Evolutionary conservation across 2,797 vertebrate species (phyloP).

Genomic region (Poecile montanus): DNA sequence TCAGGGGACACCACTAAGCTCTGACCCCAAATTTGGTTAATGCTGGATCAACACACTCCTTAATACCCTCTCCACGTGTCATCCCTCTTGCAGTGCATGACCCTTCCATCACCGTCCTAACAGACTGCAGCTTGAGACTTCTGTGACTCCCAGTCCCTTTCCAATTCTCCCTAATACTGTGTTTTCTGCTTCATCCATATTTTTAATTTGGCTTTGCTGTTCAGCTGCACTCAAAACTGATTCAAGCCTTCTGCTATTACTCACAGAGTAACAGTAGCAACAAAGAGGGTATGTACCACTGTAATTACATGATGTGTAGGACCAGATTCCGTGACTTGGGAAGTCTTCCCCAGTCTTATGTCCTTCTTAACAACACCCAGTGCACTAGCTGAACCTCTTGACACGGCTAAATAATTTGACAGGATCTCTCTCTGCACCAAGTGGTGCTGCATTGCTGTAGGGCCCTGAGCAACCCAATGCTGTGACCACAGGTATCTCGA

Average conservation of each 20-base stretch:
- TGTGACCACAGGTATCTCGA: background rate
- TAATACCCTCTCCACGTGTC: background rate
- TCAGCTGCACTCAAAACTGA: background rate
- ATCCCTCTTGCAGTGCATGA: background rate
- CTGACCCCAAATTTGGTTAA: background rate
- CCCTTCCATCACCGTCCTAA: background rate
- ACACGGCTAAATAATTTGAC: background rate
- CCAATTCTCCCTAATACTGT: background rate
- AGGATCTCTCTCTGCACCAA: background rate
- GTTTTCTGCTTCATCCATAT: background rate
- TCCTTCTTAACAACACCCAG: background rate
- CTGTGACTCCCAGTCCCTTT: background rate
- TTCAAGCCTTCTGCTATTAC: background rate
- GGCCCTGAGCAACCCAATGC: background rate
- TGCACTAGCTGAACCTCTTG: background rate
- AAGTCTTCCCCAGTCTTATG: background rate
- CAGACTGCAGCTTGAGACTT: background rate
- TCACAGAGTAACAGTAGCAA: background rate
- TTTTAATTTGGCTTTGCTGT: background rate
- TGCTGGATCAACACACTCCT: background rate
- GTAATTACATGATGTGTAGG: background rate
- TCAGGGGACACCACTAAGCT: background rate
- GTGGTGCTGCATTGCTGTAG: background rate
- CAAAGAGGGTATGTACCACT: background rate
- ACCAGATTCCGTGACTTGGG: background rate